A percentile compares a stretch with the other conserved stretches of the same genome.
Conservation (phyloP, 2,888 invertebrate species). For the Perdita meconis region DNA sequence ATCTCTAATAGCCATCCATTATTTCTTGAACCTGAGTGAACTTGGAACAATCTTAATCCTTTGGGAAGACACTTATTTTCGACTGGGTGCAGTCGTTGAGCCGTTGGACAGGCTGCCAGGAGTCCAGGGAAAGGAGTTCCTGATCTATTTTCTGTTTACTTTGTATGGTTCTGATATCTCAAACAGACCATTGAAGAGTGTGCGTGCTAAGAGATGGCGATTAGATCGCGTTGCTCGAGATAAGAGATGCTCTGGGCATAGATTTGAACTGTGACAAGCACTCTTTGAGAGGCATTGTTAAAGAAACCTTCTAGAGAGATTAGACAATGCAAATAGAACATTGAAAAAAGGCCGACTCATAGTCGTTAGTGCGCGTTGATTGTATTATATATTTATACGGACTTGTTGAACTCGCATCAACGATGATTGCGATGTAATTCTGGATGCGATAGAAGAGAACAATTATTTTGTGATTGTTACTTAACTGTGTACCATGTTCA, state of each 20-base stretch:
- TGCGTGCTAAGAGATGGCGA: slow-evolving; percentile 5
- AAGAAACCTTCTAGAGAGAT: background rate
- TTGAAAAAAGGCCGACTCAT: background rate
- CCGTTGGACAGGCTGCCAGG: background rate
- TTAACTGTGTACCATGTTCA: background rate
- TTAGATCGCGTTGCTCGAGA: slow-evolving; percentile 5
- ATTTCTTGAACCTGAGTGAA: slow-evolving; percentile 75
- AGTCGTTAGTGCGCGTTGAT: background rate
- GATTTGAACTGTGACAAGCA: background rate
- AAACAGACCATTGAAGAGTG: background rate
- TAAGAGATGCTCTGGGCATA: slow-evolving; percentile 1
- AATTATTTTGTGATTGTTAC: slow-evolving; percentile 23
- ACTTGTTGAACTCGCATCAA: background rate
- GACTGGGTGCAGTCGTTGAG: slow-evolving; percentile 54
- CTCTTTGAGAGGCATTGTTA: background rate
- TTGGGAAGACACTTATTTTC: slow-evolving; percentile 28
- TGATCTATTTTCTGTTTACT: background rate
- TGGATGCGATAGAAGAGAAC: background rate
- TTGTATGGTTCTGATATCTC: background rate
- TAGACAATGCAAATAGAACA: background rate
- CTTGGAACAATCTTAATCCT: background rate
- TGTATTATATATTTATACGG: no score
- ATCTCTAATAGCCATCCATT: slow-evolving; percentile 71
- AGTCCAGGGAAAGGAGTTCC: background rate
- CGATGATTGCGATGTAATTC: slow-evolving; percentile 8